phyloP scores from a whole-genome alignment of 2,797 vertebrate species.

The Carapus acus region DNA sequence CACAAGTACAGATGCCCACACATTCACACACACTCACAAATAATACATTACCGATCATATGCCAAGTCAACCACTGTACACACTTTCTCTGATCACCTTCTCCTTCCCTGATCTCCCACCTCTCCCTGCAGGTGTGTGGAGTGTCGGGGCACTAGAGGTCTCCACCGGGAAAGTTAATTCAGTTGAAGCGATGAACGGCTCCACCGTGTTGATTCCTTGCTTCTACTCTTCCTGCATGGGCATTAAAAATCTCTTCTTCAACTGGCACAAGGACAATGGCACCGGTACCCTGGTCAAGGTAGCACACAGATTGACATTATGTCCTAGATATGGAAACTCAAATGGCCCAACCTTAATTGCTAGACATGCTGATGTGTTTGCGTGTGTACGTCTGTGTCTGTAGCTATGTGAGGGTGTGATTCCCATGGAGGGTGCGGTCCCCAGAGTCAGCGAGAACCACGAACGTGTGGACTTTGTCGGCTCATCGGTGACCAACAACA shows the following conservation, averaged over 20 bases:
- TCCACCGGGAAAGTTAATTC: constrained; percentile 81
- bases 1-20: too few species aligned
- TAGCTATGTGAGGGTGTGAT: constrained; percentile 79
- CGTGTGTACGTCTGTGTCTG: constrained; percentile 20
- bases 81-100: background rate
- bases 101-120: background rate
- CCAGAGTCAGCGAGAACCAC: constrained; percentile 56
- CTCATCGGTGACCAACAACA: constrained; percentile 80
- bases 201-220: constrained; percentile 85
- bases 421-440: constrained; percentile 74
- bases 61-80: background rate
- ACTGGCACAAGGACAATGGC: constrained; percentile 82
- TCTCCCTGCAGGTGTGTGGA: constrained; percentile 70
- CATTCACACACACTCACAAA: too few species aligned
- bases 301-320: background rate
- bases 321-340: too few species aligned
- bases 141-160: constrained; percentile 80
- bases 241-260: constrained; percentile 84
- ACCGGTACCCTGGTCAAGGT: constrained; percentile 67
- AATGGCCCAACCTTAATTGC: too few species aligned
- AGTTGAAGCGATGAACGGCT: constrained; percentile 84
- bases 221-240: constrained; percentile 86
- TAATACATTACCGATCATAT: background rate
- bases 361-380: constrained; percentile 3
- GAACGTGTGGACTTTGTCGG: constrained; percentile 79